Percentiles rank a stretch among this genome's conserved stretches.
These are phyloP conservation scores for Ceratina australensis DNA, from an alignment of 1,140 invertebrate genomes.

Conservation along the genomic window DNA sequence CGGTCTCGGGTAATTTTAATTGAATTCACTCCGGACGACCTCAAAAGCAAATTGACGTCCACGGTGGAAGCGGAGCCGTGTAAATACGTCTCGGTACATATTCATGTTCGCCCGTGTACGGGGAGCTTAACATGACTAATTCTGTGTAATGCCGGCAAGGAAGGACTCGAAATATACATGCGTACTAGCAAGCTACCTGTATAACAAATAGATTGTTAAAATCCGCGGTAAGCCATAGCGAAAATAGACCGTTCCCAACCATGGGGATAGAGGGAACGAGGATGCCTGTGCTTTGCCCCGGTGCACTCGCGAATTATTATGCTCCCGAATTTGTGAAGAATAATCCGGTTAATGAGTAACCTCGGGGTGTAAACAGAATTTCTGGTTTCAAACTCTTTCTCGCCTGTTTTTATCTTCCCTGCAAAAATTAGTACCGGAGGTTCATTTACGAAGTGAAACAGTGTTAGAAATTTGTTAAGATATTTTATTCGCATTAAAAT, in stretches of 20 bases:
- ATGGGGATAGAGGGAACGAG: no score
- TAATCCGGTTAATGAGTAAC: neutral
- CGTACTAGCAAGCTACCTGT: neutral
- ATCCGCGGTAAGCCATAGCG: slow-evolving; percentile 30
- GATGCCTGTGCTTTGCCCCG: neutral
- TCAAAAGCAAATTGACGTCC: slow-evolving; percentile 43
- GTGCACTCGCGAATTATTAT: neutral
- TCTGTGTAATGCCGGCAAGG: slow-evolving; percentile 33
- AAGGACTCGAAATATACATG: slow-evolving; percentile 22
- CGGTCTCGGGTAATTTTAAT: slow-evolving; percentile 25
- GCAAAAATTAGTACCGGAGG: no score
- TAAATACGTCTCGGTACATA: slow-evolving; percentile 45
- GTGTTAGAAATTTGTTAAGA: no score
- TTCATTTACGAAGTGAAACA: no score
- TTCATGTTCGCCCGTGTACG: slow-evolving; percentile 25
- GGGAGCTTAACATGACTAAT: slow-evolving; percentile 42
- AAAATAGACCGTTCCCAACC: neutral
- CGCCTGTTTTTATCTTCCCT: no score
- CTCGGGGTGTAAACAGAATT: neutral
- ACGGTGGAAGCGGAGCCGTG: slow-evolving; percentile 23
- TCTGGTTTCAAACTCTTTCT: neutral
- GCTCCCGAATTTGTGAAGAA: slow-evolving; percentile 10
- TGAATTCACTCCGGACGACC: slow-evolving; percentile 30
- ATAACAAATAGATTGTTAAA: slow-evolving; percentile 45
- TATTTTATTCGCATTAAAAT: no score